Base-by-base conservation (phyloP, 2,888 invertebrate genomes). In the Diloba caeruleocephala region DNA sequence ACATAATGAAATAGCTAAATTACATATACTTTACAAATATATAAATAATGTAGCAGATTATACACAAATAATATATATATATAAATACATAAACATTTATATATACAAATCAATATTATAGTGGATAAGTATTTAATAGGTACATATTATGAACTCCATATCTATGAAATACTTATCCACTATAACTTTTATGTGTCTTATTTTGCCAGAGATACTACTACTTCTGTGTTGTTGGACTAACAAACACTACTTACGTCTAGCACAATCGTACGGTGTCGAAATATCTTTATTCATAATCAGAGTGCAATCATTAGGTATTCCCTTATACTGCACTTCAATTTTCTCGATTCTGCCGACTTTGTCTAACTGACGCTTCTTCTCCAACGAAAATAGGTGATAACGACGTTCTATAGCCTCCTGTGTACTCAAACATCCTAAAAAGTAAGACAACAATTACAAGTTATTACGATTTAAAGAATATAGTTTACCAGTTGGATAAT, bases 191-290 rank as follows among this genome's bases (percentile, higher is more conserved):
- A n/a, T n/a, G n/a, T n/a, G n/a, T n/a, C n/a, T n/a, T n/a, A n/a
- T n/a, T n/a, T n/a, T n/a, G n/a, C n/a, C n/a, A n/a, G n/a, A n/a
- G n/a, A n/a, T n/a, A n/a, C n/a, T n/a, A n/a, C n/a, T n/a, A n/a
- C n/a, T n/a, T n/a, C n/a, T n/a, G n/a, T n/a, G n/a, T n/a, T n/a
- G n/a, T n/a, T n/a, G n/a, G n/a, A n/a, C n/a, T n/a, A n/a, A n/a
- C n/a, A n/a, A n/a, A n/a, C n/a, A 21, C 7, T 15, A 73, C 95
- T 94, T 92, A 97, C 97, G 98, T 94, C 95, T 96, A 1, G 98
- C 98, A 89, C 98, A 98, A 80, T 99, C 97, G 76, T 95, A 96
- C 0, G 99, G 99, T 0, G 99, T 99, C 0, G 99, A 99, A 6
- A 99, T 88, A 65, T 95, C 93, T 82, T 97, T 97, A 84, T 99